A percentile compares a stretch with the other conserved stretches of the same genome.
Evolutionary conservation across 2,888 invertebrate species (phyloP).

Genomic region (Tipula helvola): DNA sequence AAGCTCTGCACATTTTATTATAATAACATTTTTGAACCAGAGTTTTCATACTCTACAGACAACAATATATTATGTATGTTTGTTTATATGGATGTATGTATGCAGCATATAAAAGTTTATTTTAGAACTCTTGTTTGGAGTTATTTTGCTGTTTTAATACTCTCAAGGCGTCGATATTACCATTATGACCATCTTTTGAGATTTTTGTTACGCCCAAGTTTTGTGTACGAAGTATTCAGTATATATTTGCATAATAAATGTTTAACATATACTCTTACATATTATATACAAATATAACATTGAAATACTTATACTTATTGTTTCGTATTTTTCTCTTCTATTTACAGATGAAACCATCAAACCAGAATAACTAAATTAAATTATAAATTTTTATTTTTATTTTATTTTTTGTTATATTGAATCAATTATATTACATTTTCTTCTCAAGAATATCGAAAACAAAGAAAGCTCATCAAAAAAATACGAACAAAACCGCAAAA

Average conservation of each 20-base stretch:
- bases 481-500: background rate
- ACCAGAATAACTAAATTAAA: background rate
- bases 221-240: background rate
- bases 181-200: background rate
- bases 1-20: background rate
- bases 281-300: background rate
- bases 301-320: background rate
- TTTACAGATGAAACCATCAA: background rate
- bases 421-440: background rate
- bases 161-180: background rate
- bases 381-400: background rate
- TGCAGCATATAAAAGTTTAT: background rate
- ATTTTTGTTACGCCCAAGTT: background rate
- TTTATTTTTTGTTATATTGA: background rate
- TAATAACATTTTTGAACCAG: background rate
- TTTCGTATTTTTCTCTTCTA: background rate
- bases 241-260: background rate
- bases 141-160: background rate
- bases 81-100: background rate
- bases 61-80: background rate
- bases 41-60: background rate
- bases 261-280: background rate
- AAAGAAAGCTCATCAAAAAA: background rate
- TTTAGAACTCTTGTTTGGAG: background rate
- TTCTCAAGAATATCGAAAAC: background rate